Evolutionary conservation across 2,113 vertebrate genomes (phyloP).

Genomic region (Antechinus stuartii): DNA sequence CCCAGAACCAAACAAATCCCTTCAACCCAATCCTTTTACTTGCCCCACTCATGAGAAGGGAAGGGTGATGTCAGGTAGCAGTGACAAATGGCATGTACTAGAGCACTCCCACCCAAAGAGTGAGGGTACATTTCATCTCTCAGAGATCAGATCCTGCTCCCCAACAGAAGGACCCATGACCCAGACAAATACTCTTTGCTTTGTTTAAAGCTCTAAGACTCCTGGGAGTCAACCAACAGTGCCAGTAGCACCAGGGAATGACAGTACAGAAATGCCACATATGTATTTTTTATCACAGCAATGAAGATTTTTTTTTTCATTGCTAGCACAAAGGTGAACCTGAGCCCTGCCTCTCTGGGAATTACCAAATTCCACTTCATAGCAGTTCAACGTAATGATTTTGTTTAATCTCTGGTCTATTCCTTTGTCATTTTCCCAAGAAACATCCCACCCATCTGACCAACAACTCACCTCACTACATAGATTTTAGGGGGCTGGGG

Average conservation of each 20-base stretch:
- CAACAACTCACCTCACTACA: not conserved
- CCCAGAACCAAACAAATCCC: not conserved
- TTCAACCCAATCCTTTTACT: not conserved
- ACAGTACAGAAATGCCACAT: not conserved
- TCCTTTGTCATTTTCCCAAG: not conserved
- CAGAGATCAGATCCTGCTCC: not conserved
- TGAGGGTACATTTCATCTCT: not conserved
- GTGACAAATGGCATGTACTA: not conserved
- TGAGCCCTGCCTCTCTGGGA: not conserved
- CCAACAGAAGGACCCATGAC: not conserved
- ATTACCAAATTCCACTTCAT: not conserved
- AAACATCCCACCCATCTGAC: not conserved
- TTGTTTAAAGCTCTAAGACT: not conserved
- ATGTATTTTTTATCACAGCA: not conserved
- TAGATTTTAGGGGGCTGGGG: not conserved
- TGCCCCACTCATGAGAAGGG: not conserved
- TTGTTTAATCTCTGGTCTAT: slow-evolving; percentile 23
- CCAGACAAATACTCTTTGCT: not conserved
- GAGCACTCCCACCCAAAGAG: not conserved
- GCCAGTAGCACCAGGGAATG: not conserved
- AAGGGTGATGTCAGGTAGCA: not conserved
- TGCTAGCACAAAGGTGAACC: not conserved
- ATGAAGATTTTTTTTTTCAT: not conserved
- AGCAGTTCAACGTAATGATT: not conserved
- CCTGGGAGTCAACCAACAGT: not conserved